Percentiles rank a stretch among this genome's conserved stretches.
These are phyloP conservation scores for Enteromius viviparus DNA, from an alignment of 2,797 vertebrate genomes.

Conservation along the genomic window DNA sequence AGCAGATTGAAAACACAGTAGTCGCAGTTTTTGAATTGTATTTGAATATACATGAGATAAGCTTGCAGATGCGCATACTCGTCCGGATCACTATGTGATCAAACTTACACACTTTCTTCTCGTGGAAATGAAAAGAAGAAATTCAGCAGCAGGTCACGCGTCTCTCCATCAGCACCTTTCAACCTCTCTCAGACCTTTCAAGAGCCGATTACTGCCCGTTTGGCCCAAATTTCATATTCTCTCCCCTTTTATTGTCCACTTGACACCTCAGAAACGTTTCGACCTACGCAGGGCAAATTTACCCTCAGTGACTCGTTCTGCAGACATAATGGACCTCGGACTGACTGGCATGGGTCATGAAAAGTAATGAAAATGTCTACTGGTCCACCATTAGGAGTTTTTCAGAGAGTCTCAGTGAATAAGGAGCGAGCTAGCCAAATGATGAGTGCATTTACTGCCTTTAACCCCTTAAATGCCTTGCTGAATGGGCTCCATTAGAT, in stretches of 20 bases:
- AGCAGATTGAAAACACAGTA: not conserved
- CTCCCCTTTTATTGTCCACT: constrained; percentile 46
- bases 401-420: constrained; percentile 36
- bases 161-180: constrained; percentile 34
- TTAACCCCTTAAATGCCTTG: constrained; percentile 30
- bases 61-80: not conserved
- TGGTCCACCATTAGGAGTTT: constrained; percentile 38
- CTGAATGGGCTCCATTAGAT: constrained; percentile 40
- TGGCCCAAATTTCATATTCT: constrained; percentile 21
- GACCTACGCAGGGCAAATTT: constrained; percentile 22
- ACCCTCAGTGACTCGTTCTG: constrained; percentile 24
- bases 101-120: constrained; percentile 6
- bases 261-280: constrained; percentile 40
- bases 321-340: constrained; percentile 51
- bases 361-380: constrained; percentile 30
- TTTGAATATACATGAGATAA: constrained; percentile 1
- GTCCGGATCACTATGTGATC: not conserved
- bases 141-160: constrained; percentile 24
- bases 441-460: constrained; percentile 37
- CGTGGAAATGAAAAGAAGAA: not conserved
- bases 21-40: not conserved
- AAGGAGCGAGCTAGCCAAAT: constrained; percentile 31
- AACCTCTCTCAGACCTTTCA: constrained; percentile 37
- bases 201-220: constrained; percentile 34
- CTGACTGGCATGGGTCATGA: constrained; percentile 34